Evolutionary conservation across 1,140 invertebrate genomes (phyloP).

Genomic region (Oryzaephilus surinamensis): DNA sequence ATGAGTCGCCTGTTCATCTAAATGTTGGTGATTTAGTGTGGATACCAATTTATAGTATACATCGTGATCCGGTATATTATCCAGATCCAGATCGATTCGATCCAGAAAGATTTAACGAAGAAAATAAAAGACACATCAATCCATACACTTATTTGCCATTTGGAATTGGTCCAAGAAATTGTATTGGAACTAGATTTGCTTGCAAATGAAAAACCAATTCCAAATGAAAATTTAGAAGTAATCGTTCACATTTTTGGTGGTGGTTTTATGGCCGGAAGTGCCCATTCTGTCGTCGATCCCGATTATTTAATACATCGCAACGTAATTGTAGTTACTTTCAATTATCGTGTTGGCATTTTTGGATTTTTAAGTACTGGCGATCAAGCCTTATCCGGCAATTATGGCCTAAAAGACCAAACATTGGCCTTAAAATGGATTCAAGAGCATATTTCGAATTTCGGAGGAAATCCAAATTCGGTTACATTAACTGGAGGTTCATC

Average conservation of each 20-base stretch:
- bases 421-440: constrained; percentile 45
- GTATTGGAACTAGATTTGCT: constrained; percentile 37
- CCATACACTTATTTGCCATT: constrained; percentile 41
- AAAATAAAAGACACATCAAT: constrained; percentile 24
- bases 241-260: constrained; percentile 47
- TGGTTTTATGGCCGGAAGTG: constrained; percentile 44
- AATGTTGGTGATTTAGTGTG: constrained; percentile 5
- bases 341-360: constrained; percentile 47
- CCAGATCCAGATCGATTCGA: constrained; percentile 38
- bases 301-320: constrained; percentile 45
- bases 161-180: constrained; percentile 46
- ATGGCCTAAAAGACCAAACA: constrained; percentile 48
- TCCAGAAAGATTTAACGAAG: constrained; percentile 35
- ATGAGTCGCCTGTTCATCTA: constrained; percentile 8
- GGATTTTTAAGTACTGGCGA: constrained; percentile 23
- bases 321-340: constrained; percentile 49
- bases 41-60: constrained; percentile 28
- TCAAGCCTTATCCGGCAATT: constrained; percentile 37
- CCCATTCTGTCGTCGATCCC: constrained; percentile 30
- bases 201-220: no score
- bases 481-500: constrained; percentile 34
- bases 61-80: constrained; percentile 30
- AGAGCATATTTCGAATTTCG: constrained; percentile 46
- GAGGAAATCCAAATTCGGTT: constrained; percentile 44
- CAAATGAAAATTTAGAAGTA: constrained; percentile 37